phyloP scores from a whole-genome alignment of 2,888 invertebrate species.

The Phaedon cochleariae region DNA sequence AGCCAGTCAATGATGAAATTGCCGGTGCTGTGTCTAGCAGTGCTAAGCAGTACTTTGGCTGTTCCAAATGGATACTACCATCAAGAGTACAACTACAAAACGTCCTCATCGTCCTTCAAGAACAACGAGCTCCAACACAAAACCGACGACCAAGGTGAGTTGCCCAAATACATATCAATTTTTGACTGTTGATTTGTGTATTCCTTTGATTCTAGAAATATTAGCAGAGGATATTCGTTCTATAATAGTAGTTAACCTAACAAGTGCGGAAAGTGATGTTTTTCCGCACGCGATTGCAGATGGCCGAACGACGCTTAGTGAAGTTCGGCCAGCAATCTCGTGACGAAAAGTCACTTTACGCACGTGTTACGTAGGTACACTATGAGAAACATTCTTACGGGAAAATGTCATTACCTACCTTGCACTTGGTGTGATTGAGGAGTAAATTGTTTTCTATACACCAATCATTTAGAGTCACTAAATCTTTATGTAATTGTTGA shows the following conservation, averaged over 20 bases:
- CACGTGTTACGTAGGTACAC: too few relatives aligned
- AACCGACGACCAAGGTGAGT: slow-evolving; percentile 53
- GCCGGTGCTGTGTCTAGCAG: slow-evolving; percentile 39
- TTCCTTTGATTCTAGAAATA: too few relatives aligned
- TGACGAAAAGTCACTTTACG: too few relatives aligned
- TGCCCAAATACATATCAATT: background rate
- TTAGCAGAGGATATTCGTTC: too few relatives aligned
- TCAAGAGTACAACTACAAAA: slow-evolving; percentile 59
- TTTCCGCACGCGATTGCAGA: too few relatives aligned
- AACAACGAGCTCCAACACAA: slow-evolving; percentile 60
- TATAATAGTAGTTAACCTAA: too few relatives aligned
- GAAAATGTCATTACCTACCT: background rate
- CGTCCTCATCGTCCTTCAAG: slow-evolving; percentile 56
- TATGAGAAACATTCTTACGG: background rate
- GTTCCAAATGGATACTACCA: slow-evolving; percentile 57
- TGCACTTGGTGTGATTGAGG: background rate
- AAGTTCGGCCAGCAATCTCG: too few relatives aligned
- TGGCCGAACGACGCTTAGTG: too few relatives aligned
- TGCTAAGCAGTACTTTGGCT: slow-evolving; percentile 40
- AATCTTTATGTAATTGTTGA: background rate
- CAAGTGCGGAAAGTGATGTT: too few relatives aligned
- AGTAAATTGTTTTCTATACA: background rate
- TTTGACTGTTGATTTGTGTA: background rate
- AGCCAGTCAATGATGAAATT: slow-evolving; percentile 42
- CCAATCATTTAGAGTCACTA: background rate